Percentiles rank a stretch among this genome's conserved stretches.
Conservation (phyloP, 2,113 vertebrate genomes). For the Dicentrarchus labrax region DNA sequence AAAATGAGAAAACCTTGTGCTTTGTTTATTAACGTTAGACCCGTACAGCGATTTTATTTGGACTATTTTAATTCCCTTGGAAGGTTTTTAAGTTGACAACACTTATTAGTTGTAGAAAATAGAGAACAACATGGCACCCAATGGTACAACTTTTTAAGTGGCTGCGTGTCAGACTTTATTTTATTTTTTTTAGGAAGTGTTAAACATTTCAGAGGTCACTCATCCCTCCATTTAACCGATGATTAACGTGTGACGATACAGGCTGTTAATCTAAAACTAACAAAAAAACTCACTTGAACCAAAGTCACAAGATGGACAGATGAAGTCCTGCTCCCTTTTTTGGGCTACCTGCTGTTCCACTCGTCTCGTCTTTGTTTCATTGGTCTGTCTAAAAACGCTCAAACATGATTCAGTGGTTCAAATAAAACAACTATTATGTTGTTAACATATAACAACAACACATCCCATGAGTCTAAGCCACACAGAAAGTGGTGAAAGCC, state of each 20-base stretch:
- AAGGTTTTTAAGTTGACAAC: slow-evolving; percentile 20
- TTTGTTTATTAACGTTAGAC: slow-evolving; percentile 1
- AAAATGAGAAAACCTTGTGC: not conserved
- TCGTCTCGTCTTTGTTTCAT: not conserved
- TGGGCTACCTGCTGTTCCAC: not conserved
- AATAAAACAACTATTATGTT: not conserved
- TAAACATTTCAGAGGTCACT: not conserved
- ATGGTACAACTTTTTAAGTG: not conserved
- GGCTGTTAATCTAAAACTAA: not conserved
- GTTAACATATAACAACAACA: not conserved
- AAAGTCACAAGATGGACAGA: slow-evolving; percentile 18
- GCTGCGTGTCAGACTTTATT: not conserved
- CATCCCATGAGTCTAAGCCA: not conserved
- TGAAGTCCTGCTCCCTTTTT: not conserved
- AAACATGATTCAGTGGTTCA: not conserved
- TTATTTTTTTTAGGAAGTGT: not conserved
- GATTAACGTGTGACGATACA: not conserved
- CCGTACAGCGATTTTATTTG: not conserved
- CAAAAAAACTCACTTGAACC: slow-evolving; percentile 34
- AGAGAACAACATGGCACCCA: not conserved
- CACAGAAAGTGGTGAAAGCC: not conserved
- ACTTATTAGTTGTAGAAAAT: slow-evolving; percentile 27
- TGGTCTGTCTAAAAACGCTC: not conserved
- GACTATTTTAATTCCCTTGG: not conserved
- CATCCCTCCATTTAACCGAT: not conserved